Conservation (phyloP, 2,797 vertebrate genomes). For the Melanotaenia boesemani region DNA sequence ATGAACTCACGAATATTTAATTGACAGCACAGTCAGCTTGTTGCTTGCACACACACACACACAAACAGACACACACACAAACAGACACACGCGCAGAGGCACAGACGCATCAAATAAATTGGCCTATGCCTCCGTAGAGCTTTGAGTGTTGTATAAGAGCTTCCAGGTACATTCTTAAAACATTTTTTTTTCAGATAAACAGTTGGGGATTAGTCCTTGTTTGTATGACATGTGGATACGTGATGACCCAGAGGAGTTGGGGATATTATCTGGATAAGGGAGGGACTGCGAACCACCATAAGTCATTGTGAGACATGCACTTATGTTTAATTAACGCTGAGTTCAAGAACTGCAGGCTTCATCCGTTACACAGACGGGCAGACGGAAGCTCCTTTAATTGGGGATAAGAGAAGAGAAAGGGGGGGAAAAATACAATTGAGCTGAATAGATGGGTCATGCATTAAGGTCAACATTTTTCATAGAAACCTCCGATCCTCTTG, state of each 20-base stretch:
- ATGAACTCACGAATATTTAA: constrained; percentile 70
- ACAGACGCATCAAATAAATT: constrained; percentile 47
- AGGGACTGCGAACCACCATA: constrained; percentile 40
- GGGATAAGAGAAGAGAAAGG: constrained; percentile 53
- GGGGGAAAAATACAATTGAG: constrained; percentile 54
- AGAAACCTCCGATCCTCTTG: constrained; percentile 54
- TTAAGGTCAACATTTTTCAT: constrained; percentile 75
- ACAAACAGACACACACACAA: background rate
- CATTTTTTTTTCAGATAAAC: constrained; percentile 21
- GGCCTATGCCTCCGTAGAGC: constrained; percentile 51
- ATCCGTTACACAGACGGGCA: constrained; percentile 64
- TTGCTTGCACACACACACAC: constrained; percentile 33
- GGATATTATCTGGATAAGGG: constrained; percentile 55
- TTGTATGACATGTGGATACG: constrained; percentile 38
- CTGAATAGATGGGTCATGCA: constrained; percentile 67
- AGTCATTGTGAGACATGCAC: constrained; percentile 65
- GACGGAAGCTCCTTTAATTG: constrained; percentile 76
- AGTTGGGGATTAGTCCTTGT: constrained; percentile 43
- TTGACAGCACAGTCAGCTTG: constrained; percentile 67
- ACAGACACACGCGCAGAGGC: background rate
- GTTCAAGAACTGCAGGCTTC: constrained; percentile 72
- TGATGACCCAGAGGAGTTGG: constrained; percentile 50
- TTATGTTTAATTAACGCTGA: constrained; percentile 80
- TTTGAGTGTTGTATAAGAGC: constrained; percentile 46
- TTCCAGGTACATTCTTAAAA: constrained; percentile 51